Percentiles rank a stretch among this genome's conserved stretches.
Conservation (phyloP, 2,113 vertebrate species). For the Hiodon alosoides region DNA sequence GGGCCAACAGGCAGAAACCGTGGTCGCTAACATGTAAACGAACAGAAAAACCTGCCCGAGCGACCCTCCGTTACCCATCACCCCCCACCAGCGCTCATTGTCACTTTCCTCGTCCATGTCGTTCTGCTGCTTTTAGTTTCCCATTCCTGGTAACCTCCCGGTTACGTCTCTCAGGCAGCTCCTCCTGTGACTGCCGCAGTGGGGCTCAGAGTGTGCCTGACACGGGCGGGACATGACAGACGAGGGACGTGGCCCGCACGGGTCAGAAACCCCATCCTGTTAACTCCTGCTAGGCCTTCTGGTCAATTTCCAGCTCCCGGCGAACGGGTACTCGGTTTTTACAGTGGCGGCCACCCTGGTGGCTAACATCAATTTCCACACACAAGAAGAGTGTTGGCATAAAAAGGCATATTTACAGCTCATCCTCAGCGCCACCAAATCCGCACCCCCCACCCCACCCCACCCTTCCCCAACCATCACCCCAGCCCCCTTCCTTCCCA, state of each 20-base stretch:
- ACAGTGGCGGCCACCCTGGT: neutral
- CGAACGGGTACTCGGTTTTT: neutral
- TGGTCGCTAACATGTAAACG: too few relatives aligned
- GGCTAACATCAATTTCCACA: neutral
- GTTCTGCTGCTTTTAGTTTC: neutral
- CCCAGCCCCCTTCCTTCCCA: slow-evolving; percentile 49
- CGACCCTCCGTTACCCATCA: too few relatives aligned
- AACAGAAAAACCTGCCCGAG: too few relatives aligned
- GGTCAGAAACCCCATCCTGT: too few relatives aligned
- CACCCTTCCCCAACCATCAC: slow-evolving; percentile 41
- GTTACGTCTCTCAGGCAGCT: neutral
- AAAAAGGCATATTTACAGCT: slow-evolving; percentile 41
- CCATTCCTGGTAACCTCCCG: neutral
- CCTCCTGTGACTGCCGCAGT: neutral
- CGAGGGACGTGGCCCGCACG: too few relatives aligned
- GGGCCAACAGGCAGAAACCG: too few relatives aligned
- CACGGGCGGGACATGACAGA: neutral
- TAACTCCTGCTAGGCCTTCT: too few relatives aligned
- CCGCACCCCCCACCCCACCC: slow-evolving; percentile 33
- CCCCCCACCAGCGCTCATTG: neutral
- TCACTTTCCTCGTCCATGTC: neutral
- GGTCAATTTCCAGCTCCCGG: too few relatives aligned
- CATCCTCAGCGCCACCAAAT: slow-evolving; percentile 31
- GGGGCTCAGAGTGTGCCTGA: neutral
- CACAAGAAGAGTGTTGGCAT: neutral